phyloP scores from a whole-genome alignment of 2,797 vertebrate species.

The Acrossocheilus wenchowensis region DNA sequence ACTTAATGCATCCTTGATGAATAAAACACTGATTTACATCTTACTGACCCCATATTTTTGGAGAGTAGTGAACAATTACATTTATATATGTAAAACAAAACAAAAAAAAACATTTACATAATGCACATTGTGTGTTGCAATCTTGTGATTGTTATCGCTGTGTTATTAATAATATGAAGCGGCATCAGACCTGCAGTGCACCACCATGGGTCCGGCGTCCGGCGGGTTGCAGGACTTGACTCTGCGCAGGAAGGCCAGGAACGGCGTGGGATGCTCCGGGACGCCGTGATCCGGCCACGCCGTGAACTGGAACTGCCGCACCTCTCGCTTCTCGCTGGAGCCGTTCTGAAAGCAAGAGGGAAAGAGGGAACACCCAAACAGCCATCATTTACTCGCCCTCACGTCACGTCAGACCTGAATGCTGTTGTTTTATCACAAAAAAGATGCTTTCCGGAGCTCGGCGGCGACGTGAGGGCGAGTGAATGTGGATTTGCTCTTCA shows the following conservation, averaged over 20 bases:
- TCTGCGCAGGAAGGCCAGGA: slow-evolving; percentile 94
- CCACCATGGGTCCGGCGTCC: slow-evolving; percentile 98
- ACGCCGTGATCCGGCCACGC: slow-evolving; percentile 99
- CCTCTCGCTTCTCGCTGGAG: slow-evolving; percentile 97
- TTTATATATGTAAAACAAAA: too few species aligned
- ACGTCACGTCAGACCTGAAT: neutral
- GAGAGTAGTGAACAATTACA: neutral
- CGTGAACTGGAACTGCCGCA: slow-evolving; percentile 98
- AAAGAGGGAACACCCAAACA: neutral
- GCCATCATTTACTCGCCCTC: neutral
- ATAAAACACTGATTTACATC: neutral
- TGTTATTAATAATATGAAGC: neutral
- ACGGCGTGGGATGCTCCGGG: slow-evolving; percentile 96
- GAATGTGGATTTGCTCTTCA: neutral
- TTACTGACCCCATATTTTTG: too few species aligned
- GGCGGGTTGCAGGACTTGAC: slow-evolving; percentile 98
- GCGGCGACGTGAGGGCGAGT: neutral
- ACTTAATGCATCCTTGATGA: neutral
- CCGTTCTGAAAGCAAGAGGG: slow-evolving; percentile 82
- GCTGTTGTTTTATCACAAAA: neutral
- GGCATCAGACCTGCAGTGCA: slow-evolving; percentile 92
- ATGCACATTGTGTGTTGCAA: too few species aligned
- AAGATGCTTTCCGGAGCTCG: neutral
- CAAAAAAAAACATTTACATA: too few species aligned
- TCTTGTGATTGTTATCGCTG: neutral